A percentile compares a stretch with the other conserved stretches of the same genome.
These are phyloP conservation scores for Caerostris darwini DNA, from an alignment of 1,140 invertebrate genomes.

Conservation along the genomic window DNA sequence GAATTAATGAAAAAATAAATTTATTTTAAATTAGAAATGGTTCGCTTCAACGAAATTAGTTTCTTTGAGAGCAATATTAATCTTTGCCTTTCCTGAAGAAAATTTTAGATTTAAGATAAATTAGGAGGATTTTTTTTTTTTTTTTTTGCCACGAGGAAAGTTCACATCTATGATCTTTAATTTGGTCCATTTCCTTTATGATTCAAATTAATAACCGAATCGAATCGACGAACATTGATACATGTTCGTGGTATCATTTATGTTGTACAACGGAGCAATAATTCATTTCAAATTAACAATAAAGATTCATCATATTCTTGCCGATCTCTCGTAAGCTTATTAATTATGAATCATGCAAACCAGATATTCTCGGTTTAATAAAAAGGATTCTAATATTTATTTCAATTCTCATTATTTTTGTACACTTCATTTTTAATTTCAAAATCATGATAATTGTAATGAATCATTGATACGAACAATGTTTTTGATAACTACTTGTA, in stretches of 20 bases:
- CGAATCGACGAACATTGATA: neutral
- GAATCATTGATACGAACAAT: too few species aligned
- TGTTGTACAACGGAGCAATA: neutral
- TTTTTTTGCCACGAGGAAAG: neutral
- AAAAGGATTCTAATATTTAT: too few species aligned
- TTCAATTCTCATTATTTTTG: too few species aligned
- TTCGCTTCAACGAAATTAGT: slow-evolving; percentile 63
- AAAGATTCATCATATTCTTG: neutral
- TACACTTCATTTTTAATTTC: too few species aligned
- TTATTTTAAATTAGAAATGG: slow-evolving; percentile 76
- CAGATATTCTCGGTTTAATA: too few species aligned
- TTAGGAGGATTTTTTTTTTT: neutral
- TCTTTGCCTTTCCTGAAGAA: slow-evolving; percentile 21
- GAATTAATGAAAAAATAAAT: slow-evolving; percentile 76
- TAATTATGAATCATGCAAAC: too few species aligned
- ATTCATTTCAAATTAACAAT: neutral
- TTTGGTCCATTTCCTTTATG: slow-evolving; percentile 25
- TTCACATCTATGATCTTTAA: slow-evolving; percentile 1
- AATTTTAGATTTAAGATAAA: slow-evolving; percentile 38
- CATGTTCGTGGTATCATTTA: neutral
- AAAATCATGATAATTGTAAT: too few species aligned
- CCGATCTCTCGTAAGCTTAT: too few species aligned
- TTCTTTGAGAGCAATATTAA: slow-evolving; percentile 71
- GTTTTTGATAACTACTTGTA: too few species aligned
- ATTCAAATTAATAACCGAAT: neutral